Evolutionary conservation across 1,140 invertebrate species (phyloP).

Genomic region (Cydia fagiglandana): DNA sequence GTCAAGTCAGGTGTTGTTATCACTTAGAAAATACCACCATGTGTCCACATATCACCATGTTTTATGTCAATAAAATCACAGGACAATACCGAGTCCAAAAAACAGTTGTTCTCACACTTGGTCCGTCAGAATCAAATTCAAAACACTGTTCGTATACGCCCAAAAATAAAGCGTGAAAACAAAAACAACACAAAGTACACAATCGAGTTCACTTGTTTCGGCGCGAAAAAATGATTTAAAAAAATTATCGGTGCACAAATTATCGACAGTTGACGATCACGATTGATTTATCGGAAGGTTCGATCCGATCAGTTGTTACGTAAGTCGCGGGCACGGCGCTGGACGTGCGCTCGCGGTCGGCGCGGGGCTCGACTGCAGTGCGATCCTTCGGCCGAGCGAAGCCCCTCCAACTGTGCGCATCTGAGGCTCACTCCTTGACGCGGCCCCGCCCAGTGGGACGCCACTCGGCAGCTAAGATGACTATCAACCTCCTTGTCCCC

Average conservation of each 20-base stretch:
- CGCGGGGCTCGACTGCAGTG: conserved; percentile 75
- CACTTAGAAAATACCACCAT: conserved; percentile 42
- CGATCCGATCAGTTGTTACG: conserved; percentile 70
- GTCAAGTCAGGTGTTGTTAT: conserved; percentile 36
- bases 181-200: conserved; percentile 65
- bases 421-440: conserved; percentile 75
- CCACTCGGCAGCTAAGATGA: conserved; percentile 74
- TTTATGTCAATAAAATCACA: conserved; percentile 46
- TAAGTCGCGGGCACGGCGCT: conserved; percentile 58
- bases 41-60: conserved; percentile 47
- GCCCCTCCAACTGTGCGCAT: conserved; percentile 74
- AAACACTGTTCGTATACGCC: conserved; percentile 61
- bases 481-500: conserved; percentile 67
- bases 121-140: conserved; percentile 41
- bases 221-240: conserved; percentile 40
- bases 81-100: conserved; percentile 37
- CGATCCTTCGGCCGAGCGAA: conserved; percentile 68
- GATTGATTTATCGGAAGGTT: conserved; percentile 69
- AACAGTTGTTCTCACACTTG: conserved; percentile 41
- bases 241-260: conserved; percentile 45
- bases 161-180: conserved; percentile 62
- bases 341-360: conserved; percentile 63
- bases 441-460: conserved; percentile 78
- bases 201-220: conserved; percentile 47
- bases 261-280: conserved; percentile 62